Base-by-base conservation (phyloP, 2,113 vertebrate genomes). In the Leptodactylus fuscus region DNA sequence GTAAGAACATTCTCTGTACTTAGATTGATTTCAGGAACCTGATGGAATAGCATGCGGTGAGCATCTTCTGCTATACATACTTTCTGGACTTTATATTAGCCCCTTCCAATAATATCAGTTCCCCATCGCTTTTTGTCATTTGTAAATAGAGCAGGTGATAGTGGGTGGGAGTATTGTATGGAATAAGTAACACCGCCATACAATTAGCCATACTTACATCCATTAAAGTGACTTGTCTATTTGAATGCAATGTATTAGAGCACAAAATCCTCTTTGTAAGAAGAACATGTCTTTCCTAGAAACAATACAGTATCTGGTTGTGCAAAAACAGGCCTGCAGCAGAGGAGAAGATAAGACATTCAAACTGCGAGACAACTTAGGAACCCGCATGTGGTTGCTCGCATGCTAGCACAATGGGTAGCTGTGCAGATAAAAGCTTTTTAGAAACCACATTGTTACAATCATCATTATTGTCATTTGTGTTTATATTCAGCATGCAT, bases 391-490 rank as follows among this genome's bases (percentile, higher is more conserved):
- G 55, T 36, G 55, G 82, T 49, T 84, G 71, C 71, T 84, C 60
- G 55, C 73, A 32, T 65, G 82, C 62, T 76, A 75, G 41, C 71
- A 75, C 53, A 76, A 62, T 60, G 38, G 53, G 70, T 29, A 84
- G 73, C n/a, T 41, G 27, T 41, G 44, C 5, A 36, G 81, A 76
- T 74, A 75, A 84, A 65, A 77, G 82, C 71, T 46, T 84, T 84
- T 75, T 60, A 76, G 32, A 76, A 32, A 76, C 24, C 53, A 27
- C 82, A 75, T 83, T 84, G 82, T 84, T 76, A 49, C 24, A 41
- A 48, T 75, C 71, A 49, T 62, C 74, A 76, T 75, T 83, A 83
- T 84, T 75, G 60, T 60, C 82, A 65, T 83, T 84, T 65, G 71
- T 84, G 71, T 84, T 84, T 84, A 76, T 44, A 75, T 84, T 84